Evolutionary conservation across 2,888 invertebrate genomes (phyloP), one percentile per base, ranked within the genome.

Genomic region (Druceiella hillmani): DNA sequence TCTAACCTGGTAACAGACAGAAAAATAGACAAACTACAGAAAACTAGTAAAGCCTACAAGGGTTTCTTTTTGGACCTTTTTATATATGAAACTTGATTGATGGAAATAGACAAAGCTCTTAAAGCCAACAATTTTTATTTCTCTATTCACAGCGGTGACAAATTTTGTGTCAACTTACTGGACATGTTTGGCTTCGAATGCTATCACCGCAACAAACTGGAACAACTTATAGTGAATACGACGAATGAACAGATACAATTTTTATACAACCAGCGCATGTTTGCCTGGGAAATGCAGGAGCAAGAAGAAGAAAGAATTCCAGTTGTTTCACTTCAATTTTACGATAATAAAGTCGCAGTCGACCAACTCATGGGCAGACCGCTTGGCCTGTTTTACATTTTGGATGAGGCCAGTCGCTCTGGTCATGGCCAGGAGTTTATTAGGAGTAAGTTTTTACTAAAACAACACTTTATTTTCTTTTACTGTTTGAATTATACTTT

Each of bases 181-280:
- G 95, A 95, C 57, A 80, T 91, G 64, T 92, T 85, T 55, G 95
- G 95, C 1, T 93, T 95, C 56, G 94, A 95, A 68, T 92, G 92
- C 57, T 90, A 86, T 58, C 79, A 81, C 50, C 76, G 81, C 51
- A 95, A 95, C 62, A 79, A 83, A 7, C 70, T 93, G 45, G 89
- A 93, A 51, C 93, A 94, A 58, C 69, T 95, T 5, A 81, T 91
- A 49, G 83, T 92, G 2, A 95, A 95, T 57, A 83, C 86, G 2
- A 75, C 88, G 40, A 95, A 94, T 57, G 94, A 95, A 58, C 92
- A 94, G 62, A 77, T 95, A 57, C 93, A 94, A 57, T 94, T 90
- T 58, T 82, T 90, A 51, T 95, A 91, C 61, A 87, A 92, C 54
- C 94, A 95, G 62, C 78, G 87, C 55, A 78, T 90, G 44, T 95